phyloP scores from a whole-genome alignment of 2,888 invertebrate genomes.

The Dorcus hopei region DNA sequence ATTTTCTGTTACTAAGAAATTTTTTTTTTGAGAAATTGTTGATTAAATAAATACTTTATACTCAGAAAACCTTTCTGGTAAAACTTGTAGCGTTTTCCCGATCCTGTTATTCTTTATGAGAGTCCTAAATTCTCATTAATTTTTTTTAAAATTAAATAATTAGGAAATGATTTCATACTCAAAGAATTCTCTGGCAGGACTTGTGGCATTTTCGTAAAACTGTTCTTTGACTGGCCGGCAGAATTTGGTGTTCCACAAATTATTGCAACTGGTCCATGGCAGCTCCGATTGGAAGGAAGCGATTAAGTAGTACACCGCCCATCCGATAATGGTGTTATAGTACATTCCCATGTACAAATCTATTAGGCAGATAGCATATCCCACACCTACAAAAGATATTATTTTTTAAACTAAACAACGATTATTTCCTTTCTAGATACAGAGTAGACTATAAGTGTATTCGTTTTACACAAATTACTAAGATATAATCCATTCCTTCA shows the following conservation, averaged over 20 bases:
- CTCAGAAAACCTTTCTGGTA: too few relatives aligned
- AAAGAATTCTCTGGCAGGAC: slow-evolving; percentile 85
- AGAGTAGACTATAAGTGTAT: too few relatives aligned
- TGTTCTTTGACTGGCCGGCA: slow-evolving; percentile 66
- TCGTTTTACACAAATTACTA: too few relatives aligned
- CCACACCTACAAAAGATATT: slow-evolving; percentile 67
- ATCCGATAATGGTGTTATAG: slow-evolving; percentile 95
- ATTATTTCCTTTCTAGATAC: too few relatives aligned
- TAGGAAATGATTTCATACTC: slow-evolving; percentile 59
- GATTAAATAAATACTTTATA: too few relatives aligned
- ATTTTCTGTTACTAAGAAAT: too few relatives aligned
- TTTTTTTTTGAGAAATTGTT: too few relatives aligned
- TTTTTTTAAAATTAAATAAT: too few relatives aligned
- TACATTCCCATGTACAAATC: slow-evolving; percentile 96
- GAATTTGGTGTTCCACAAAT: slow-evolving; percentile 79
- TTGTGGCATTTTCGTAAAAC: slow-evolving; percentile 53
- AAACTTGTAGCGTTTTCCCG: too few relatives aligned
- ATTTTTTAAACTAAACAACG: neutral
- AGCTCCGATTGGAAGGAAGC: slow-evolving; percentile 77
- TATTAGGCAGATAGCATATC: slow-evolving; percentile 93
- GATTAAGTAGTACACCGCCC: slow-evolving; percentile 89
- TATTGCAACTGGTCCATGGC: slow-evolving; percentile 85
- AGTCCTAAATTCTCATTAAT: neutral
- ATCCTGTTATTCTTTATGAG: neutral
- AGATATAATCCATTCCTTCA: too few relatives aligned